Percentiles rank a stretch among this genome's conserved stretches.
phyloP scores from a whole-genome alignment of 2,888 invertebrate species.

The Tryphoninae sp. region DNA sequence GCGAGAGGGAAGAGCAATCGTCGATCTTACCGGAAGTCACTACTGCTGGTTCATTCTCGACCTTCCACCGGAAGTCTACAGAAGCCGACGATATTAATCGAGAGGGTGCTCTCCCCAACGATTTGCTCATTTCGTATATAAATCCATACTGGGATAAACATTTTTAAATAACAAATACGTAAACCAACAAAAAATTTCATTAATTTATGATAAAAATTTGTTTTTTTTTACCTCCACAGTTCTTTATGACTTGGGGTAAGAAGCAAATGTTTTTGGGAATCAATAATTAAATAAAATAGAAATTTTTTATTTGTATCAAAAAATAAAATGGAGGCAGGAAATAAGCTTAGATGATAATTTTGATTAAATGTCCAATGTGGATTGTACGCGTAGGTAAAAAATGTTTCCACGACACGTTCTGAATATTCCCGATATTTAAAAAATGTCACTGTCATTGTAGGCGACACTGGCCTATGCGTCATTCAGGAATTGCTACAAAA shows the following conservation, averaged over 20 bases:
- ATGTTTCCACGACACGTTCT: background rate
- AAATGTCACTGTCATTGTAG: constrained; percentile 22
- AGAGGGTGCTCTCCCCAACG: constrained; percentile 27
- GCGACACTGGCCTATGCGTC: constrained; percentile 7
- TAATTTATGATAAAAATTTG: too few relatives aligned
- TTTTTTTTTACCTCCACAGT: too few relatives aligned
- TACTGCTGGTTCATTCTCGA: background rate
- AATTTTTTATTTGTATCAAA: too few relatives aligned
- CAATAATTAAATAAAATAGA: too few relatives aligned
- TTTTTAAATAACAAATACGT: too few relatives aligned
- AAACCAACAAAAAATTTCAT: too few relatives aligned
- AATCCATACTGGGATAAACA: background rate
- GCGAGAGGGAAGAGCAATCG: constrained; percentile 55
- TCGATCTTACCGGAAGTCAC: constrained; percentile 63
- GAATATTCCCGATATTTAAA: constrained; percentile 14
- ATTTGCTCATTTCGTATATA: constrained; percentile 27
- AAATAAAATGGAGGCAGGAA: too few relatives aligned
- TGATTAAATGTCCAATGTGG: too few relatives aligned
- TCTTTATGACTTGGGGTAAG: too few relatives aligned
- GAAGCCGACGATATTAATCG: constrained; percentile 51
- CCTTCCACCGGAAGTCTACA: constrained; percentile 45
- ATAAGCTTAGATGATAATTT: too few relatives aligned
- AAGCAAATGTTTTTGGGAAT: too few relatives aligned
- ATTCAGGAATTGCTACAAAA: constrained; percentile 39
- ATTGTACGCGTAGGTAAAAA: background rate